phyloP scores from a whole-genome alignment of 2,797 vertebrate genomes.

The Gallinago stenura region DNA sequence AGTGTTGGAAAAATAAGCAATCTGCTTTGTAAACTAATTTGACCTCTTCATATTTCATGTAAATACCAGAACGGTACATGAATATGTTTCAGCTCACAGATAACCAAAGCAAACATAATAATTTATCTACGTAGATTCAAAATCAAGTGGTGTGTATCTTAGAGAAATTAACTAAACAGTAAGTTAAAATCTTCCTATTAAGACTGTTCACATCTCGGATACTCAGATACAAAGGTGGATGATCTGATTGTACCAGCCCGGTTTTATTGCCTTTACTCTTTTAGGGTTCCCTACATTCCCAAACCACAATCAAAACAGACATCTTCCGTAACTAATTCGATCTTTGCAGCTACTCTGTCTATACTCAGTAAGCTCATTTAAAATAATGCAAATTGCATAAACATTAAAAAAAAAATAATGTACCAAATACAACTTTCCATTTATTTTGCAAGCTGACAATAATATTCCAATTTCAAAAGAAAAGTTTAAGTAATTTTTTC shows the following conservation, averaged over 20 bases:
- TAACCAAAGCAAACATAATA: background rate
- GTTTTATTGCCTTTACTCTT: background rate
- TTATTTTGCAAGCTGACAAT: conserved; percentile 16
- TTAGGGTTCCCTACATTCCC: background rate
- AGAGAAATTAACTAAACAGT: background rate
- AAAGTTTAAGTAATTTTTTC: conserved; percentile 8
- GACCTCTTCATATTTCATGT: background rate
- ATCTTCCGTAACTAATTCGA: background rate
- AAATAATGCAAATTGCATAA: background rate
- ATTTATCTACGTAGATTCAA: background rate
- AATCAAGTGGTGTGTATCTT: background rate
- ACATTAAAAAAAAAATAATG: background rate
- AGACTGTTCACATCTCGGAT: background rate
- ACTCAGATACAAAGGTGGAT: background rate
- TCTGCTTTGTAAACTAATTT: background rate
- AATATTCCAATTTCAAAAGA: conserved; percentile 1
- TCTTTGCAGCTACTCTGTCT: background rate
- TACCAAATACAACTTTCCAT: background rate
- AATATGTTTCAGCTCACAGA: background rate
- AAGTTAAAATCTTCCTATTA: background rate
- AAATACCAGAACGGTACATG: background rate
- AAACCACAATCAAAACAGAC: background rate
- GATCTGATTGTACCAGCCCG: background rate
- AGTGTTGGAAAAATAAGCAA: background rate
- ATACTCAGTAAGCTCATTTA: background rate